A percentile compares a stretch with the other conserved stretches of the same genome.
Conservation (phyloP, 2,797 vertebrate species). For the Sebastes umbrosus region DNA sequence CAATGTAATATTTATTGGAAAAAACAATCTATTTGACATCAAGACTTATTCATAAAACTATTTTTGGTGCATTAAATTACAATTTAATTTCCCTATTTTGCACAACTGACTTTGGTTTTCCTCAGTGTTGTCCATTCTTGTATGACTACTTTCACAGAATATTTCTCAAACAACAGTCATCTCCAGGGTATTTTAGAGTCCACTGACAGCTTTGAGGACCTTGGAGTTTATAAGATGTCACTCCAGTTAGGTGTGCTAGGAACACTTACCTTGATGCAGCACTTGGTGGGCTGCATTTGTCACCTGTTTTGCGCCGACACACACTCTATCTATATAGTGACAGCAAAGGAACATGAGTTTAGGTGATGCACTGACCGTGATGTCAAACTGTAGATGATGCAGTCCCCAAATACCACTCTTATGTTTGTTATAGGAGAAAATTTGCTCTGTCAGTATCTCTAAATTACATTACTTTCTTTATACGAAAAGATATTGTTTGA, state of each 20-base stretch:
- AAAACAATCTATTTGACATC: not conserved
- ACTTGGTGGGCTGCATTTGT: conserved; percentile 27
- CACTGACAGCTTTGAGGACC: conserved; percentile 11
- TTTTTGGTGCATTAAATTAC: not conserved
- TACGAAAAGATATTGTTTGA: not conserved
- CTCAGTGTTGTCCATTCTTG: not conserved
- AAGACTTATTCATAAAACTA: not conserved
- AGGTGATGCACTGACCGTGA: not conserved
- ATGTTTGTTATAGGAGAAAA: not conserved
- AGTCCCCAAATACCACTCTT: not conserved
- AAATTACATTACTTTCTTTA: not conserved
- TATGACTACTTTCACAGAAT: not conserved
- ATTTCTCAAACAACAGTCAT: not conserved
- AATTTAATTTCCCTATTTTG: not conserved
- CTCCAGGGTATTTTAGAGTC: not conserved
- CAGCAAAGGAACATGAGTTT: not conserved
- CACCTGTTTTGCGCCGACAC: conserved; percentile 6
- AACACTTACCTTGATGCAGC: conserved; percentile 39
- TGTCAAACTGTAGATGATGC: not conserved
- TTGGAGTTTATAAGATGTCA: conserved; percentile 33
- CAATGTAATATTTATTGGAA: not conserved
- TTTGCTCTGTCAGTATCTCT: not conserved
- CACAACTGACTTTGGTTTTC: not conserved
- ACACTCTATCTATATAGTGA: conserved; percentile 6
- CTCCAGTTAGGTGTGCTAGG: conserved; percentile 8